Percentiles rank a stretch among this genome's conserved stretches.
Evolutionary conservation across 2,888 invertebrate genomes (phyloP).

Genomic region (Dichetophora obliterata): DNA sequence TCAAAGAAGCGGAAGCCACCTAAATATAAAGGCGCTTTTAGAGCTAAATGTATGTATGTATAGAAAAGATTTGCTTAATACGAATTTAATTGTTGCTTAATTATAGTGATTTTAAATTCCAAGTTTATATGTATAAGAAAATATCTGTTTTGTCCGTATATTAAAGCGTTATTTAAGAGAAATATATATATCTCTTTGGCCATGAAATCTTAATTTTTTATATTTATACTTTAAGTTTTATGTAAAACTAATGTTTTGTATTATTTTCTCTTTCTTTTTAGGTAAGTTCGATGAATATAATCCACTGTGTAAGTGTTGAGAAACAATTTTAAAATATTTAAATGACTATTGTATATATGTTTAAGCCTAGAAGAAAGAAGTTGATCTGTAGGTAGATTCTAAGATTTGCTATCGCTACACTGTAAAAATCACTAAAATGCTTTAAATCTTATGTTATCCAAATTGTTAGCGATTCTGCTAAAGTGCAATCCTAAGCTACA

Average conservation of each 20-base stretch:
- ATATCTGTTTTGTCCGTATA: neutral
- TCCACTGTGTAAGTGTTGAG: conserved; percentile 45
- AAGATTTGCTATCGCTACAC: too few species aligned
- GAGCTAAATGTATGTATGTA: too few species aligned
- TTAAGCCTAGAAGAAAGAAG: too few species aligned
- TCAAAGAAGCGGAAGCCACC: conserved; percentile 2
- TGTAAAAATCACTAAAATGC: too few species aligned
- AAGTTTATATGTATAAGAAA: neutral
- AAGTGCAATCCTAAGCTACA: too few species aligned
- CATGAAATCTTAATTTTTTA: neutral
- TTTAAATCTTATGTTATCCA: too few species aligned
- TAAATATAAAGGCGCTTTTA: neutral
- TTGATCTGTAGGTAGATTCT: too few species aligned
- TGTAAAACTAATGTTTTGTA: conserved; percentile 22
- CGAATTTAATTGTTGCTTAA: conserved; percentile 12
- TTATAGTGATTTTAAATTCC: neutral
- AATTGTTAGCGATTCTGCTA: too few species aligned
- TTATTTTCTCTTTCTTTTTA: conserved; percentile 43
- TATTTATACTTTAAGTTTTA: neutral
- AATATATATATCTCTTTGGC: too few species aligned
- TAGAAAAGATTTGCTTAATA: neutral
- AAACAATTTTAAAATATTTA: too few species aligned
- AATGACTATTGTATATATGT: too few species aligned
- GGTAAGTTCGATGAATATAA: conserved; percentile 45
- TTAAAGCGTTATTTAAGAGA: too few species aligned